Conservation (phyloP, 2,888 invertebrate genomes). For the Himalopsyche japonica region DNA sequence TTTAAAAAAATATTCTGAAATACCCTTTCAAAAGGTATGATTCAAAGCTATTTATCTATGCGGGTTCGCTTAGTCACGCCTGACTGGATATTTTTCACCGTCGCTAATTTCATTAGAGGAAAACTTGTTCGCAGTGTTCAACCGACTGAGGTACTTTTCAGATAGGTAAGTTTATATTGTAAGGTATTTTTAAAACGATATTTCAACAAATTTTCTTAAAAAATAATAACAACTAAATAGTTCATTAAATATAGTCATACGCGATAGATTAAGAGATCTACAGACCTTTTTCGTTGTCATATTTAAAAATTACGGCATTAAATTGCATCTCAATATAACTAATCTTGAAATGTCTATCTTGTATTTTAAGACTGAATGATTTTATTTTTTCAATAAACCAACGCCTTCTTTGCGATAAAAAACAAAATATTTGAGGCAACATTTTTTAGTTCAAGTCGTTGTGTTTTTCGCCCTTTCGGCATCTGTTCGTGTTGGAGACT, state of each 20-base stretch:
- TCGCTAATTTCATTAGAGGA: slow-evolving; percentile 26
- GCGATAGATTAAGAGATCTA: too few species aligned
- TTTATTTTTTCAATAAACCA: too few species aligned
- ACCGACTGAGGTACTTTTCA: background rate
- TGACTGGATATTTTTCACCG: slow-evolving; percentile 25
- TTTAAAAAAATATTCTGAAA: background rate
- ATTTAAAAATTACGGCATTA: too few species aligned
- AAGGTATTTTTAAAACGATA: background rate
- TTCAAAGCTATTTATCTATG: background rate
- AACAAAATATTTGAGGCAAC: too few species aligned
- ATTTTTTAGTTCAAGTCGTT: too few species aligned
- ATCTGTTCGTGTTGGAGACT: background rate
- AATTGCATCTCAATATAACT: too few species aligned
- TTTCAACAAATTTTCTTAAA: background rate
- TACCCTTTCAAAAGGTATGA: background rate
- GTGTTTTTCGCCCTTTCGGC: background rate
- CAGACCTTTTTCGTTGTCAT: too few species aligned
- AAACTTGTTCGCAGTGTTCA: slow-evolving; percentile 5
- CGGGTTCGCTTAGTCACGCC: background rate
- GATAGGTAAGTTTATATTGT: background rate
- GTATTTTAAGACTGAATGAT: too few species aligned
- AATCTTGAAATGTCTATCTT: too few species aligned
- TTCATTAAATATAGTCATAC: too few species aligned
- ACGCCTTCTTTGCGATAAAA: too few species aligned
- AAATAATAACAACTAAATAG: background rate